These are phyloP conservation scores for Phenacoccus solenopsis DNA, from an alignment of 1,140 invertebrate genomes.

Conservation along the genomic window DNA sequence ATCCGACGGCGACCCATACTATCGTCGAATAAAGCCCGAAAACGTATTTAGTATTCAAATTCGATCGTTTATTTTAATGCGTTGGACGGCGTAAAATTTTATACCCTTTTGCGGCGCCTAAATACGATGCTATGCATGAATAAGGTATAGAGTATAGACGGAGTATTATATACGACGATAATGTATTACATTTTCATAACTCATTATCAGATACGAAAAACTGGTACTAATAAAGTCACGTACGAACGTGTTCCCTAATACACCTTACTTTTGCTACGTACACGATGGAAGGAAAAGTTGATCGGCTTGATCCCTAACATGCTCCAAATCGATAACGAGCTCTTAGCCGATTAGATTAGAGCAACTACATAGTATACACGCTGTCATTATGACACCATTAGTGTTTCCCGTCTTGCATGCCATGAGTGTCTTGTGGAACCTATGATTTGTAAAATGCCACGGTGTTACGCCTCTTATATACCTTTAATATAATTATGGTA, in stretches of 20 bases:
- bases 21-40: too few species aligned
- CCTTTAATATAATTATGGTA: neutral
- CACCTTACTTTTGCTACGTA: too few species aligned
- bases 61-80: too few species aligned
- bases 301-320: neutral
- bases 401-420: neutral
- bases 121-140: too few species aligned
- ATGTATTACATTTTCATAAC: neutral
- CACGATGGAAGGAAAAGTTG: too few species aligned
- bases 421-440: neutral
- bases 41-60: too few species aligned
- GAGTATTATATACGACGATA: too few species aligned
- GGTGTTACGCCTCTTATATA: conserved; percentile 15
- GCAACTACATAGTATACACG: neutral
- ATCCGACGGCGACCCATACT: neutral
- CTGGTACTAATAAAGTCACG: conserved; percentile 1
- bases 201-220: neutral
- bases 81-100: too few species aligned
- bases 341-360: neutral
- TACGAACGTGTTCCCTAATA: neutral
- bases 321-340: neutral
- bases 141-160: neutral
- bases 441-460: conserved; percentile 15
- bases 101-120: too few species aligned
- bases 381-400: conserved; percentile 17